Base-by-base conservation (phyloP, 64 coral and sea anemone genomes). In the Porites lutea region DNA sequence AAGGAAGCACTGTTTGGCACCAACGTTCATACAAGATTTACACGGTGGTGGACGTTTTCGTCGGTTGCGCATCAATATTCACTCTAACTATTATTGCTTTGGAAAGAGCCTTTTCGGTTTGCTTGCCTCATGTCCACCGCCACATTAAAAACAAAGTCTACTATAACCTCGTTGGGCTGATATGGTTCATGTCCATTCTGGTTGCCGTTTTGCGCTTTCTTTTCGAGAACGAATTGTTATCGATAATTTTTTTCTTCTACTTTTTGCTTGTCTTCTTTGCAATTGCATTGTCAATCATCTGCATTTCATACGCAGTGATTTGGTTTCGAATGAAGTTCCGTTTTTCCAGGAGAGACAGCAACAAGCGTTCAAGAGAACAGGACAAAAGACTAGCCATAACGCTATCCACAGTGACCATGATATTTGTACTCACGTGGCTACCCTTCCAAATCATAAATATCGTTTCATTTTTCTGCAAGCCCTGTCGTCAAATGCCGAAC, bases 51-150 rank as follows among this genome's bases (percentile, higher is more conserved):
- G 95, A 97, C 51, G 80, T 97, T 45, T 97, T 97, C n/a, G 82
- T 97, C 58, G 95, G 95, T 1, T 97, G 95, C 70, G 95, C 92
- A 13, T 97, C 95, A 12, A 87, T 97, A 37, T 97, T 97, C 52
- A 97, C 95, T 2, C 59, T 97, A 5, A 94, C 95, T 37, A 74
- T 94, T 27, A 97, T 97, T 11, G 92, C 95, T 8, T 9, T 94
- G 13, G 95, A 97, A 51, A 78, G 95, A 67, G 76, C 89, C 2
- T 94, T 87, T 10, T 97, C 91, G 4, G 95, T 97, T 47, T 94
- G 92, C 45, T 94, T 89, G 61, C 95, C 95, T 15, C 92, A 94
- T 65, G 8, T 90, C 2, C 95, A 97, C 44, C 92, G 95, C 48
- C 58, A 79, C 46, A 67, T 90, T 52, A 84, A 49, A n/a, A 69